Evolutionary conservation across 2,888 invertebrate species (phyloP).

Genomic region (Mesoligia furuncula): DNA sequence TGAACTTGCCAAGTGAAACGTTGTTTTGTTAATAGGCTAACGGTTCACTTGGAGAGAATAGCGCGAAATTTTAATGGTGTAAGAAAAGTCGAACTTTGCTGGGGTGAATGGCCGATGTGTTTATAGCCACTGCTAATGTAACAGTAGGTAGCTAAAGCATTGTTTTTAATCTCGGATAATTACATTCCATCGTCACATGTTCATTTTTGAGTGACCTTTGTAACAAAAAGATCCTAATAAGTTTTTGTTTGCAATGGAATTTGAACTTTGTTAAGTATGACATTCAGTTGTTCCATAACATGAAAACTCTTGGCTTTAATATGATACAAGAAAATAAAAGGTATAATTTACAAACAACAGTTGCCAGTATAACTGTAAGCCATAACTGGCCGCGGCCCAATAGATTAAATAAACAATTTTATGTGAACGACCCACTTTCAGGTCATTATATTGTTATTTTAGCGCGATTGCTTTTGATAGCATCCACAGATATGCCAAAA

Average conservation of each 20-base stretch:
- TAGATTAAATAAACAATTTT: conserved; percentile 33
- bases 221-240: neutral
- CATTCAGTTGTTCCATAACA: neutral
- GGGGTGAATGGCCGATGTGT: conserved; percentile 16
- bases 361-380: conserved; percentile 43
- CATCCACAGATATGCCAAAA: conserved; percentile 26
- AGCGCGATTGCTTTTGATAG: conserved; percentile 27
- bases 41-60: neutral
- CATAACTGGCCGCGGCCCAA: conserved; percentile 53
- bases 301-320: neutral
- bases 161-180: neutral
- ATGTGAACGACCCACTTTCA: conserved; percentile 49
- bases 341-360: conserved; percentile 43
- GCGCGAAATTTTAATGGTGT: neutral
- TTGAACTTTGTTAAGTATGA: neutral
- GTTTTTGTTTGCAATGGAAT: neutral
- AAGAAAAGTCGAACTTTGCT: neutral
- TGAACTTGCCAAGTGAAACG: conserved; percentile 21
- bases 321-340: conserved; percentile 10
- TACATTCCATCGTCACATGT: neutral
- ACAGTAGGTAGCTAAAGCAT: neutral
- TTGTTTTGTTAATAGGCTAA: conserved; percentile 11
- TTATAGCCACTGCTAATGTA: conserved; percentile 14
- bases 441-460: conserved; percentile 49
- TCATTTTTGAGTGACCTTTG: neutral